Evolutionary conservation across 2,888 invertebrate species (phyloP), one percentile per base, ranked within the genome.

Genomic region (Amitus sp.): DNA sequence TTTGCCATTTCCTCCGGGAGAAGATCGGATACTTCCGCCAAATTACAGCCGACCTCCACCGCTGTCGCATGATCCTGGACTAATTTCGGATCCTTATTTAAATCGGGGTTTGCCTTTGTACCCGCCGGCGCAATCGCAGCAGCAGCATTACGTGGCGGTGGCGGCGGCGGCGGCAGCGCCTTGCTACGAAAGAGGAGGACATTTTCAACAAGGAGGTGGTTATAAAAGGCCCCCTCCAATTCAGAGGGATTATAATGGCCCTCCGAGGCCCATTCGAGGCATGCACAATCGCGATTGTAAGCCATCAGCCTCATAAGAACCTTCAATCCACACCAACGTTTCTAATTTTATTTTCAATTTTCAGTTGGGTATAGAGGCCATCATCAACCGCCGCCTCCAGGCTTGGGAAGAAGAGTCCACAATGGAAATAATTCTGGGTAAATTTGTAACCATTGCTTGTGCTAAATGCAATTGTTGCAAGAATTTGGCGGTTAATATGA

Each of bases 331-430:
- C n/a, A n/a, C n/a, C n/a, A n/a, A n/a, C n/a, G n/a, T n/a, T n/a
- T n/a, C n/a, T n/a, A 56, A 51, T 39, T 61, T 9, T 56, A 61
- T 37, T 9, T 39, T 17, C 18, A 42, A 10, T 10, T 34, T 49
- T 40, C 34, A 67, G 67, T 55, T 39, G 76, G 77, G 27, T 83
- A 80, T 60, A 74, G 82, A 67, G 80, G 81, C n/a, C n/a, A n/a
- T 23, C 69, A 80, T 71, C 87, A 87, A 71, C 87, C 87, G 18
- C 86, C 86, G 10, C 87, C 87, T 45, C 87, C 87, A 20, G 87
- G 87, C 46, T 84, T 88, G 66, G 85, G 86, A 47, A 74, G 83
- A 63, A 79, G 73, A 30, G 73, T 82, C 46, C 81, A 82, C 51
- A 83, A 82, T 61, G 83, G 84, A 79, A 87, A 82, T n/a, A n/a